phyloP scores from a whole-genome alignment of 2,888 invertebrate genomes.

The Lasioglossum zephyrum region DNA sequence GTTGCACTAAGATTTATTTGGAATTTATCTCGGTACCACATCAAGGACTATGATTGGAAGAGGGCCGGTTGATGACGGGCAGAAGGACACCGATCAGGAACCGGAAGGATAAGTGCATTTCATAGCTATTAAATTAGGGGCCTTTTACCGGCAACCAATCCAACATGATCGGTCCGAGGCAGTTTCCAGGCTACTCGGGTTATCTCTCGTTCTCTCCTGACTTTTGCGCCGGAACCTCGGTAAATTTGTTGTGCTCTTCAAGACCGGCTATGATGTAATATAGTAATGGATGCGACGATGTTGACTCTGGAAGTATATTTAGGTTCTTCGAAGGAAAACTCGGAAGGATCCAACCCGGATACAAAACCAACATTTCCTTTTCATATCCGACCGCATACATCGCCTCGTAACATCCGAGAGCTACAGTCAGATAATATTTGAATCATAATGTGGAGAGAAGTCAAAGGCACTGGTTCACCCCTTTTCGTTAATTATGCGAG shows the following conservation, averaged over 20 bases:
- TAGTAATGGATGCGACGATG: slow-evolving; percentile 65
- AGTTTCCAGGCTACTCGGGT: slow-evolving; percentile 3
- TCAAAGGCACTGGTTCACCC: not conserved
- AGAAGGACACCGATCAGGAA: not conserved
- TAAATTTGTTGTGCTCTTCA: slow-evolving; percentile 69
- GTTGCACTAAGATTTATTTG: no score
- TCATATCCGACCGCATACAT: slow-evolving; percentile 7
- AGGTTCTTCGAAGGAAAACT: slow-evolving; percentile 39
- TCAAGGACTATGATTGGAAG: no score
- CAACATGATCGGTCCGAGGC: slow-evolving; percentile 6
- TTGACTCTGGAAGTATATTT: slow-evolving; percentile 55
- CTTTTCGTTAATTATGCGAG: not conserved
- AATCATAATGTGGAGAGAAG: not conserved
- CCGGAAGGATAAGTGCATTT: not conserved
- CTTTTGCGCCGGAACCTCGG: slow-evolving; percentile 50
- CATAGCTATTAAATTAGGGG: slow-evolving; percentile 30
- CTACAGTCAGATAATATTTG: slow-evolving; percentile 14
- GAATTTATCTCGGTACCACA: no score
- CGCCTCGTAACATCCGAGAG: slow-evolving; percentile 8
- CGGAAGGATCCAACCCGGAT: slow-evolving; percentile 10
- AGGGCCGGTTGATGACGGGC: not conserved
- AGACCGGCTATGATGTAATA: slow-evolving; percentile 58
- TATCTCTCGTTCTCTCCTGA: slow-evolving; percentile 36
- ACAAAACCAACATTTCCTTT: slow-evolving; percentile 39
- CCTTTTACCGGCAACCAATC: slow-evolving; percentile 20